Conservation (phyloP, 2,113 vertebrate species). For the Sminthopsis crassicaudata region DNA sequence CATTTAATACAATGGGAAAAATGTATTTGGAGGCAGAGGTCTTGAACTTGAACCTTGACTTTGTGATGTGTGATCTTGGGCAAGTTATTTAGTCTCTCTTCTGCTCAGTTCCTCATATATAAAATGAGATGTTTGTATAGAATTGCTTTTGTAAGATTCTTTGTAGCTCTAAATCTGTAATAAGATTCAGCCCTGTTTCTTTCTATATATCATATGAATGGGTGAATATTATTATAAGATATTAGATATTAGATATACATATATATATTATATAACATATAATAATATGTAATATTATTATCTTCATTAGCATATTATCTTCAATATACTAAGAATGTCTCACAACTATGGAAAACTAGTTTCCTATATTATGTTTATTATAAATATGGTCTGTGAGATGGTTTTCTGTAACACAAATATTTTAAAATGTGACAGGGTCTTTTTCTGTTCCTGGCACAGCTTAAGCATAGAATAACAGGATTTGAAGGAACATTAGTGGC, state of each 20-base stretch:
- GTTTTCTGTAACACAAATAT: not conserved
- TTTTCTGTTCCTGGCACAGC: not conserved
- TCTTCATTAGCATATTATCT: no score
- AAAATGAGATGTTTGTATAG: not conserved
- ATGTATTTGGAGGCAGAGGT: not conserved
- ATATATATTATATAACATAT: no score
- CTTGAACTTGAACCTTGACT: conserved; percentile 2
- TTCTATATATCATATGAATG: not conserved
- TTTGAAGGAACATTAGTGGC: not conserved
- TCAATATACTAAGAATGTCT: not conserved
- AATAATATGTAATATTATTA: no score
- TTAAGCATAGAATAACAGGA: not conserved
- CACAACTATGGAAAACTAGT: not conserved
- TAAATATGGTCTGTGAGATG: not conserved
- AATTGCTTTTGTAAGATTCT: not conserved
- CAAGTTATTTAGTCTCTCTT: not conserved
- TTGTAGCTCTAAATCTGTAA: not conserved
- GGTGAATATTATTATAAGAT: not conserved
- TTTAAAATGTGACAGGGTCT: not conserved
- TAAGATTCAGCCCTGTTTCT: not conserved
- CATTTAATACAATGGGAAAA: not conserved
- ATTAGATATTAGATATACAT: no score
- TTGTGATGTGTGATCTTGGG: not conserved
- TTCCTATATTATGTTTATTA: not conserved
- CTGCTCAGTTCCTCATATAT: conserved; percentile 28